These are phyloP conservation scores for Leptopilina drosophilae DNA, from an alignment of 2,888 invertebrate genomes.

Conservation along the genomic window DNA sequence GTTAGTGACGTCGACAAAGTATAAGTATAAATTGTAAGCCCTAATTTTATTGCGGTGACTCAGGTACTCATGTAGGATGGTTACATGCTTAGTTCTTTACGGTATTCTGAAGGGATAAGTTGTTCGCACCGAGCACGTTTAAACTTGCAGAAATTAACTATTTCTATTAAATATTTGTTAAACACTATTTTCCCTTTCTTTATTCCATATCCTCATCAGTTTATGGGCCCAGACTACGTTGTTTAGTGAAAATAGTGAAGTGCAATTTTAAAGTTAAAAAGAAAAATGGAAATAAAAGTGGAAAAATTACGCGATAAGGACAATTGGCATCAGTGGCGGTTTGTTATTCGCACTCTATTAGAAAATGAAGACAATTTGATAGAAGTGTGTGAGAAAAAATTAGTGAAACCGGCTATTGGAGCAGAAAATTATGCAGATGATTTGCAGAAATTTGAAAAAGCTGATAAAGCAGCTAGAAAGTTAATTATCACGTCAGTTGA, in stretches of 20 bases:
- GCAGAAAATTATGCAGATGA: background rate
- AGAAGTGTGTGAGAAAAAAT: constrained; percentile 40
- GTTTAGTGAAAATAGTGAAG: constrained; percentile 10
- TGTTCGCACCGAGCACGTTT: too few species aligned
- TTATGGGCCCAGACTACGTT: constrained; percentile 45
- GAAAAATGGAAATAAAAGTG: constrained; percentile 46
- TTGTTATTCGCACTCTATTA: constrained; percentile 41
- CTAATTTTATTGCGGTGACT: too few species aligned
- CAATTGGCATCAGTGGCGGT: constrained; percentile 53
- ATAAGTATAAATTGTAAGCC: too few species aligned
- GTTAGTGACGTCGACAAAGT: too few species aligned
- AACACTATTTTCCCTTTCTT: too few species aligned
- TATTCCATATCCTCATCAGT: too few species aligned
- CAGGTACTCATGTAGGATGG: too few species aligned
- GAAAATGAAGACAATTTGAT: constrained; percentile 44
- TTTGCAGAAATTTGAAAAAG: constrained; percentile 43
- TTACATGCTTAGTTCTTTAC: too few species aligned
- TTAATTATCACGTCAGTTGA: constrained; percentile 55
- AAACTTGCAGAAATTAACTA: too few species aligned
- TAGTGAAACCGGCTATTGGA: constrained; percentile 24
- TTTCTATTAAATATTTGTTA: too few species aligned
- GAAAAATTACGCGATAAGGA: constrained; percentile 57
- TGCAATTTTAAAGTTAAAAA: constrained; percentile 10
- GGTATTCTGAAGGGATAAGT: too few species aligned
- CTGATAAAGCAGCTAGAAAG: constrained; percentile 40